Conservation (phyloP, 2,113 vertebrate species). For the Psittacara wagleri region DNA sequence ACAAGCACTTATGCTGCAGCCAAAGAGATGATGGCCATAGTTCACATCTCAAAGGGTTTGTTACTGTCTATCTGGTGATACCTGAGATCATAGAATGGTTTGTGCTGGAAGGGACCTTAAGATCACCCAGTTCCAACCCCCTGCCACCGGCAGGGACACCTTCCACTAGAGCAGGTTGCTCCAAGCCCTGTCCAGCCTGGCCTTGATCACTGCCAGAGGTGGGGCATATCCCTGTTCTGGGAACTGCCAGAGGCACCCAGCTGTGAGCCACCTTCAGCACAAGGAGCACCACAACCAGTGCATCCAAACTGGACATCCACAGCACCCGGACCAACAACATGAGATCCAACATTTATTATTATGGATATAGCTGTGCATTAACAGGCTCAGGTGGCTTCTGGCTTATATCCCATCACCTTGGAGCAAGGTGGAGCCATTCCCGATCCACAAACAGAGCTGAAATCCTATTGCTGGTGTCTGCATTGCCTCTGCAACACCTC, state of each 20-base stretch:
- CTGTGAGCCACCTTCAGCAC: background rate
- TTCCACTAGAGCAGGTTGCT: background rate
- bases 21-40: background rate
- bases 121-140: background rate
- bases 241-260: background rate
- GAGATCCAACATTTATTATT: background rate
- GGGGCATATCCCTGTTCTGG: background rate
- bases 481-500: background rate
- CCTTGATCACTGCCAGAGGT: background rate
- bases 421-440: background rate
- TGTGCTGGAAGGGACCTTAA: background rate
- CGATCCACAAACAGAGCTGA: background rate
- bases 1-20: background rate
- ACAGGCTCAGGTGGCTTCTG: background rate
- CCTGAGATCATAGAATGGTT: background rate
- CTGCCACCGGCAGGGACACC: background rate
- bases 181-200: background rate
- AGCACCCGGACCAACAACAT: background rate
- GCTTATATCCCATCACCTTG: background rate
- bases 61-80: background rate
- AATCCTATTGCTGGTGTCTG: background rate
- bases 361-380: background rate
- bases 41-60: background rate
- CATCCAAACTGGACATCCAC: background rate
- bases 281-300: background rate